A percentile compares a stretch with the other conserved stretches of the same genome.
Conservation (phyloP, 2,113 vertebrate species). For the Sprattus sprattus region DNA sequence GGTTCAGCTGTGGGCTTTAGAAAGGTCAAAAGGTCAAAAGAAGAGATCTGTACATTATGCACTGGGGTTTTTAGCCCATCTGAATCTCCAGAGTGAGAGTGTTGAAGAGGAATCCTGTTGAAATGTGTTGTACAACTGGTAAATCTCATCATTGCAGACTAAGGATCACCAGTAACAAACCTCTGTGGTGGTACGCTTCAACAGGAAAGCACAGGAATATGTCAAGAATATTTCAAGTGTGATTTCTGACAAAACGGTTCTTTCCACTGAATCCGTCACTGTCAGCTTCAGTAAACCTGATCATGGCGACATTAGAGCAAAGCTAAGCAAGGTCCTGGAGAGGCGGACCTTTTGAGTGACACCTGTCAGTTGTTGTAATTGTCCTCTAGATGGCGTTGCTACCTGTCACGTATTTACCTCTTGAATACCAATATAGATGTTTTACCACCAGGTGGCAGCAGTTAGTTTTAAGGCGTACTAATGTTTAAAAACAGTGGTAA, state of each 20-base stretch:
- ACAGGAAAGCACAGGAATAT: too few relatives aligned
- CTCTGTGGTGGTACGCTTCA: too few relatives aligned
- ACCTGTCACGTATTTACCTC: neutral
- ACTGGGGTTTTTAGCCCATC: too few relatives aligned
- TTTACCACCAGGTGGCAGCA: slow-evolving; percentile 64
- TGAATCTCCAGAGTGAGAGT: too few relatives aligned
- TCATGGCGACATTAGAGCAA: neutral
- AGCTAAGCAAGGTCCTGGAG: neutral
- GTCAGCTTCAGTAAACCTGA: neutral
- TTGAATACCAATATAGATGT: slow-evolving; percentile 42
- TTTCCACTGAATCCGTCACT: neutral
- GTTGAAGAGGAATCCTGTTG: too few relatives aligned
- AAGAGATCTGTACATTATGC: too few relatives aligned
- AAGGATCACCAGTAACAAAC: too few relatives aligned
- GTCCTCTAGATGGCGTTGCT: neutral
- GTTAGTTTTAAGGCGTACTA: neutral
- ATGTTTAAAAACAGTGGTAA: neutral
- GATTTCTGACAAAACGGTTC: neutral
- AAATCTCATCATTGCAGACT: too few relatives aligned
- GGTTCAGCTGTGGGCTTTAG: too few relatives aligned
- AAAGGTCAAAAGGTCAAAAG: too few relatives aligned
- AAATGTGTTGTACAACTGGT: too few relatives aligned
- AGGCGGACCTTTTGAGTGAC: neutral
- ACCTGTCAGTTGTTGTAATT: neutral
- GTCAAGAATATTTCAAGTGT: neutral